phyloP scores from a whole-genome alignment of 2,113 vertebrate species.

The Anhinga rufa region DNA sequence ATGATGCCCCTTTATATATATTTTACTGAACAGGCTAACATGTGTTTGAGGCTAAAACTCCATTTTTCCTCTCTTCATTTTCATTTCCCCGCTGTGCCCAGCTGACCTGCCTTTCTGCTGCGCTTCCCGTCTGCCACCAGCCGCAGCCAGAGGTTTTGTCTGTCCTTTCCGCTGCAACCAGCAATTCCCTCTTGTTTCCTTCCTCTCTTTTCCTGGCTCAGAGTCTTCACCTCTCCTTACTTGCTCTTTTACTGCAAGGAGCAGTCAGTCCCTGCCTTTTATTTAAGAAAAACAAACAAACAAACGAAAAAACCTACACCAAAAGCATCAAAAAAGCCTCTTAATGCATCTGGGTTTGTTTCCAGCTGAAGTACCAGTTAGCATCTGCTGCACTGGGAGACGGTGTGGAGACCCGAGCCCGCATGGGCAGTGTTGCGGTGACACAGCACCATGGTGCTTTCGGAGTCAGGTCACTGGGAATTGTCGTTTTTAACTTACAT shows the following conservation, averaged over 20 bases:
- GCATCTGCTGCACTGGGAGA: background rate
- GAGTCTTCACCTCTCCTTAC: background rate
- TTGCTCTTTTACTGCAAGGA: background rate
- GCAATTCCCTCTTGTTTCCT: background rate
- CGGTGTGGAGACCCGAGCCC: rapidly evolving
- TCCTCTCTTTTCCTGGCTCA: background rate
- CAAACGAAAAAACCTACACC: background rate
- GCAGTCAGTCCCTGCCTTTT: background rate
- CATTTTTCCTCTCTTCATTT: background rate
- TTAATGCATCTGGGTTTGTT: background rate
- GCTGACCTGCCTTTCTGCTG: background rate
- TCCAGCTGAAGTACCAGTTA: background rate
- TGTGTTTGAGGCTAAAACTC: background rate
- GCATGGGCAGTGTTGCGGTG: background rate
- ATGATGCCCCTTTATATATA: rapidly evolving
- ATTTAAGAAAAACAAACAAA: background rate
- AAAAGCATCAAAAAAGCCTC: background rate
- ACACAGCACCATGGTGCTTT: background rate
- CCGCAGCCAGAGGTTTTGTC: background rate
- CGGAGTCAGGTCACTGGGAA: background rate
- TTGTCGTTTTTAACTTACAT: background rate
- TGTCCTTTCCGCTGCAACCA: background rate
- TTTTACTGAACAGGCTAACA: background rate
- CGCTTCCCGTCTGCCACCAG: background rate
- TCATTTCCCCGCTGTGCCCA: background rate